phyloP scores from a whole-genome alignment of 2,797 vertebrate genomes.

The Nannoperca obscura region DNA sequence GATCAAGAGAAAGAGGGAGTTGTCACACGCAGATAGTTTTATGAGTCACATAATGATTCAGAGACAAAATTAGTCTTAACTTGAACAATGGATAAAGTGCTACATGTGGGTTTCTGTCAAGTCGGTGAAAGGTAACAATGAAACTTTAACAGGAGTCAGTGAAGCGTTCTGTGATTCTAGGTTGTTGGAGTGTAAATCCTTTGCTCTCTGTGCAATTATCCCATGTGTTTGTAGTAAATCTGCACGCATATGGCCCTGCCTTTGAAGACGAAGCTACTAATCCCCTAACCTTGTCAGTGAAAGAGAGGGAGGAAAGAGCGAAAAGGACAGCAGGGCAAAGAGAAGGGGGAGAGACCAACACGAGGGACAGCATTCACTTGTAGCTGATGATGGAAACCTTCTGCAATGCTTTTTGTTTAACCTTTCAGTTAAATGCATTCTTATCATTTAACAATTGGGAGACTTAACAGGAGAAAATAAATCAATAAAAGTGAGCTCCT shows the following conservation, averaged over 20 bases:
- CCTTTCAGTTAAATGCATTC: constrained; percentile 23
- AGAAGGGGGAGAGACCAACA: constrained; percentile 13
- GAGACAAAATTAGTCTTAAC: constrained; percentile 50
- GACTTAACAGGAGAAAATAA: constrained; percentile 25
- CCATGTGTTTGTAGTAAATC: constrained; percentile 68
- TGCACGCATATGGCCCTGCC: constrained; percentile 52
- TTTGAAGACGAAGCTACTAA: constrained; percentile 72
- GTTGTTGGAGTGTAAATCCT: constrained; percentile 63
- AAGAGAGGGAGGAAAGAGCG: constrained; percentile 20
- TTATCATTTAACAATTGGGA: constrained; percentile 34
- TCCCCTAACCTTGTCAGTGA: constrained; percentile 52
- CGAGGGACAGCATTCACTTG: background rate
- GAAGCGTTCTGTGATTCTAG: constrained; percentile 50
- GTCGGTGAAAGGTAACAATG: constrained; percentile 25
- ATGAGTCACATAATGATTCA: constrained; percentile 62
- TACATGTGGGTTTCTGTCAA: constrained; percentile 36
- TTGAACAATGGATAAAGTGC: constrained; percentile 44
- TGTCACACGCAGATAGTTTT: constrained; percentile 46
- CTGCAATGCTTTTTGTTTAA: constrained; percentile 15
- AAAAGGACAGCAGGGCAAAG: constrained; percentile 10
- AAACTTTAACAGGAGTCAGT: constrained; percentile 29
- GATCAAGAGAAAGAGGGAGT: constrained; percentile 45
- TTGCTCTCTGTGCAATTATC: constrained; percentile 67
- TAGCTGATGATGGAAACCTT: constrained; percentile 26
- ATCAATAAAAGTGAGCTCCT: constrained; percentile 31